Base-by-base conservation (phyloP, 1,140 invertebrate genomes). In the Brachionus sp. region DNA sequence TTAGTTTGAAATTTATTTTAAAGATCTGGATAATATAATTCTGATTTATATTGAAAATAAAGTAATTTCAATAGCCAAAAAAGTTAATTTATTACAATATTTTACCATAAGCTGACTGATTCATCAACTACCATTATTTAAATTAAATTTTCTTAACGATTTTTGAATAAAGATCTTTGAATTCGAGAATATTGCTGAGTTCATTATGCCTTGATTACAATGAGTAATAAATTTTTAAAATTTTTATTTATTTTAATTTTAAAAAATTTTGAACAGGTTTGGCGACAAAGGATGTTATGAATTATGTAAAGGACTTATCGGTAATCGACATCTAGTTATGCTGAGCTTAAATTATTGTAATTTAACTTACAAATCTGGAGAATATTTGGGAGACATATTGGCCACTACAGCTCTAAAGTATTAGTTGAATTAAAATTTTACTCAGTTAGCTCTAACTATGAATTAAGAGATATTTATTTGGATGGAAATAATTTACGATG, bases 401-500 rank as follows among this genome's bases (percentile, higher is more conserved):
- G 85, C 86, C n/a, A 86, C 84, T n/a, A 88, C 88, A 77, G 87
- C 88, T 75, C 64, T 88, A 2, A 86, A 86, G 88, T 88, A 84
- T 82, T n/a, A 66, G 64, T 1, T 13, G 33, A 12, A 37, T 39
- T 68, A 37, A 4, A 35, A 29, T 33, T 29, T 37, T 73, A n/a
- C 3, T 29, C 50, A 2, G 68, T 44, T 29, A 70, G 13, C 19
- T 44, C 33, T 42, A n/a, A 25, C n/a, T 53, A 33, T 19, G 0
- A 19, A 44, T 84, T 35, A 46, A 89, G 88, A 57, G 88, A 88
- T 5, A 82, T 89, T 33, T 89, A 86, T 83, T 66, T 89, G 12
- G 88, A 89, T 85, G 88, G 88, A 6, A 89, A 89, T 70, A 85
- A 88, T 62, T 83, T 89, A 1, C 84, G 87, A 75, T 87, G 87